phyloP scores from a whole-genome alignment of 2,888 invertebrate genomes.

The Polymixis lichenea region DNA sequence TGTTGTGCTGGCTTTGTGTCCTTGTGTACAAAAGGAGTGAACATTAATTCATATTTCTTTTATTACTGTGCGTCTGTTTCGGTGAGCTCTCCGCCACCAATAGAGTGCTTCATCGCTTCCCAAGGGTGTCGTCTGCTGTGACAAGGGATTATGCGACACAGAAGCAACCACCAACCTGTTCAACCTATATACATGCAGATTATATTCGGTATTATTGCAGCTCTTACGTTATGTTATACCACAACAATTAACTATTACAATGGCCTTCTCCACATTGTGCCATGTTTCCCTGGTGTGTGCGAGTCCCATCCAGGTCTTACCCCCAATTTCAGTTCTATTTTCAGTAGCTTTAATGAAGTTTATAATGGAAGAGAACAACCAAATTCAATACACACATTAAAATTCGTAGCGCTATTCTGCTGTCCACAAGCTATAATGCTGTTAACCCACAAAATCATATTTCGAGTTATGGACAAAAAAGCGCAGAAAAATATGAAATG shows the following conservation, averaged over 20 bases:
- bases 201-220: not conserved
- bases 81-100: slow-evolving; percentile 18
- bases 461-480: too few species aligned
- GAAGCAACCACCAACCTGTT: slow-evolving; percentile 6
- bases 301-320: not conserved
- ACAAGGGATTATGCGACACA: slow-evolving; percentile 36
- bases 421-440: too few species aligned
- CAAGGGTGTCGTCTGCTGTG: slow-evolving; percentile 49
- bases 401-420: not conserved
- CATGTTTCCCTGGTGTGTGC: not conserved
- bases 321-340: not conserved
- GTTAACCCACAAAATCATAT: too few species aligned
- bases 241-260: not conserved
- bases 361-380: not conserved
- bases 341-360: not conserved
- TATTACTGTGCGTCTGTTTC: slow-evolving; percentile 20
- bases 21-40: slow-evolving; percentile 4
- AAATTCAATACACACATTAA: not conserved
- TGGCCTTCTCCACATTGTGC: not conserved
- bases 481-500: too few species aligned
- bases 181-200: not conserved
- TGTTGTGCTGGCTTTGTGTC: slow-evolving; percentile 25
- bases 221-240: not conserved
- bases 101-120: slow-evolving; percentile 46
- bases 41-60: slow-evolving; percentile 49